phyloP scores from a whole-genome alignment of 1,140 invertebrate species.

The Pseudomyrmex sp. region DNA sequence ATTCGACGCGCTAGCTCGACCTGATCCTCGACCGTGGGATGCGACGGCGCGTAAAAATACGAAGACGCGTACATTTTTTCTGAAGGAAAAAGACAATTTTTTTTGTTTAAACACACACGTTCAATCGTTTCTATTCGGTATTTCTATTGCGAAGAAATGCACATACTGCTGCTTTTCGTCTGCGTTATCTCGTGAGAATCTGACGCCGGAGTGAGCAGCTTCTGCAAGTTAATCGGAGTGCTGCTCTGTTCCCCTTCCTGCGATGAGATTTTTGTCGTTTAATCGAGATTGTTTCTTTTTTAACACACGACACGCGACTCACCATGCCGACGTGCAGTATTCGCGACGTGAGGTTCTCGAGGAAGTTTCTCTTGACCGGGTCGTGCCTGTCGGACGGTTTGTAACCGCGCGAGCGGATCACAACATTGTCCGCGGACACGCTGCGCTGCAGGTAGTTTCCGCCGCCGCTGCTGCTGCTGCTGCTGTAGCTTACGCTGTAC shows the following conservation, averaged over 20 bases:
- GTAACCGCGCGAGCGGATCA: conserved; percentile 89
- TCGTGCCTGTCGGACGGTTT: conserved; percentile 94
- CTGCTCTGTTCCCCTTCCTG: conserved; percentile 83
- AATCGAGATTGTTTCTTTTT: neutral
- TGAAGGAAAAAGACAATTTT: conserved; percentile 80
- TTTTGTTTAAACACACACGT: no score
- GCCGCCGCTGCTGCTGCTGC: conserved; percentile 55
- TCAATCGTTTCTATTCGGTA: no score
- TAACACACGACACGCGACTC: conserved; percentile 63
- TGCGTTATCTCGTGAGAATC: conserved; percentile 90
- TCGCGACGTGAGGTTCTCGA: conserved; percentile 91
- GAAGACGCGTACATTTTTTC: conserved; percentile 97
- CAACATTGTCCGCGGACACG: conserved; percentile 84
- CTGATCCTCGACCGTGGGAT: conserved; percentile 98
- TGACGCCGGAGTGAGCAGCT: conserved; percentile 93
- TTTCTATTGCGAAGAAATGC: no score
- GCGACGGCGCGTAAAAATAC: conserved; percentile 95
- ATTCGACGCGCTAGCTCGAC: conserved; percentile 96
- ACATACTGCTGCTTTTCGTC: conserved; percentile 88
- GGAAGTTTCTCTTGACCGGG: conserved; percentile 91
- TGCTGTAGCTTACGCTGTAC: conserved; percentile 71
- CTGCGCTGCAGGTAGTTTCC: conserved; percentile 79
- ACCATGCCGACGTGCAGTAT: conserved; percentile 93
- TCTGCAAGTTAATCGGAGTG: conserved; percentile 91
- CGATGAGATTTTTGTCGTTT: conserved; percentile 10